Evolutionary conservation across 2,888 invertebrate genomes (phyloP).

Genomic region (Neoitamus cyanurus): DNA sequence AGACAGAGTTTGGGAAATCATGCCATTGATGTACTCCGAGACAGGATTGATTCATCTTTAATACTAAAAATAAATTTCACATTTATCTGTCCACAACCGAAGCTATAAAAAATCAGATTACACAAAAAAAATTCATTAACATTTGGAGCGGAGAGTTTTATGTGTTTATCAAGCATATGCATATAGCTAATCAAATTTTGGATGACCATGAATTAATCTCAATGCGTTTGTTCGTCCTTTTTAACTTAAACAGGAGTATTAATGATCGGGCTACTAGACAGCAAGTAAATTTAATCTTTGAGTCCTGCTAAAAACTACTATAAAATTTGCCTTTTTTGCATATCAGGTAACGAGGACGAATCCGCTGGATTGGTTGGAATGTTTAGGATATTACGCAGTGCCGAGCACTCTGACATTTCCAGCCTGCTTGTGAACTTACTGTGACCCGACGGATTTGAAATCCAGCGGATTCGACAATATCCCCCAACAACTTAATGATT

Average conservation of each 20-base stretch:
- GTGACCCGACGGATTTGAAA: too few species aligned
- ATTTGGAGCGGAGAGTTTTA: neutral
- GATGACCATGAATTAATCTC: neutral
- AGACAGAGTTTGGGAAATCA: neutral
- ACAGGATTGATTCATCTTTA: neutral
- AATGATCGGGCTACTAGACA: neutral
- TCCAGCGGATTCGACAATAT: too few species aligned
- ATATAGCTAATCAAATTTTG: neutral
- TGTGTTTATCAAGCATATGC: neutral
- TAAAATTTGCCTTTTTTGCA: too few species aligned
- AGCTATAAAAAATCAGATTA: neutral
- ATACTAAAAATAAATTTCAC: neutral
- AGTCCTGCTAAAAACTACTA: too few species aligned
- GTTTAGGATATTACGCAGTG: too few species aligned
- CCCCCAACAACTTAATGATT: too few species aligned
- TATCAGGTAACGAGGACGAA: too few species aligned
- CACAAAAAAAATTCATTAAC: neutral
- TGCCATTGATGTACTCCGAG: neutral
- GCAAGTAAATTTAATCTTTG: too few species aligned
- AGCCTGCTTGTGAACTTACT: too few species aligned
- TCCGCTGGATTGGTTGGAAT: too few species aligned
- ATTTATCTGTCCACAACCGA: neutral
- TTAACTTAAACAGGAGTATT: neutral
- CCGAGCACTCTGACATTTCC: too few species aligned
- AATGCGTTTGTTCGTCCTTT: neutral